These are phyloP conservation scores for Saguinus midas DNA, from an alignment of 2,113 vertebrate genomes.

Conservation along the genomic window DNA sequence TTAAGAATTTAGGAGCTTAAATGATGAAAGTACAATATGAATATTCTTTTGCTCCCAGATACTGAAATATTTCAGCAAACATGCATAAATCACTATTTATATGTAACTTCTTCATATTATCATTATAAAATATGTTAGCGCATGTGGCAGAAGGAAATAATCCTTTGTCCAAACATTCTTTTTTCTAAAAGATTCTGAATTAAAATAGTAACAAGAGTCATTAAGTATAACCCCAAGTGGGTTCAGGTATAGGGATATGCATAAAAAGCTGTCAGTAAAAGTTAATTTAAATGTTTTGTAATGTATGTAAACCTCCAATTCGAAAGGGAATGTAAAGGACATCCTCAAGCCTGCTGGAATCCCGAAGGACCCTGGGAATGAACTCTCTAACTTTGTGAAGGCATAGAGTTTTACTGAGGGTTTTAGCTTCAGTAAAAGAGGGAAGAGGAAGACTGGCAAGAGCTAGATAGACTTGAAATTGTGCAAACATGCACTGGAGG, in stretches of 20 bases:
- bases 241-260: accelerated
- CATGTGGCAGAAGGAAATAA: neutral
- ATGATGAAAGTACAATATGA: neutral
- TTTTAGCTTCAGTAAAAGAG: neutral
- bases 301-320: neutral
- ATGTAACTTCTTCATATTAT: neutral
- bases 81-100: neutral
- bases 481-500: neutral
- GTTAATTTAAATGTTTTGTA: neutral
- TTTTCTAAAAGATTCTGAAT: neutral
- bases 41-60: neutral
- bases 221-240: neutral
- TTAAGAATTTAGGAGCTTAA: neutral
- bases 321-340: neutral
- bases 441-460: neutral
- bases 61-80: neutral
- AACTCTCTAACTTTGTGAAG: neutral
- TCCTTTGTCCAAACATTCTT: neutral
- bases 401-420: accelerated
- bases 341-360: neutral
- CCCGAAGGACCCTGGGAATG: neutral
- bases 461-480: too few relatives aligned
- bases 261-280: neutral
- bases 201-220: neutral
- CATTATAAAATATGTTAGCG: neutral